Evolutionary conservation across 2,797 vertebrate genomes (phyloP).

Genomic region (Phataginus tricuspis): DNA sequence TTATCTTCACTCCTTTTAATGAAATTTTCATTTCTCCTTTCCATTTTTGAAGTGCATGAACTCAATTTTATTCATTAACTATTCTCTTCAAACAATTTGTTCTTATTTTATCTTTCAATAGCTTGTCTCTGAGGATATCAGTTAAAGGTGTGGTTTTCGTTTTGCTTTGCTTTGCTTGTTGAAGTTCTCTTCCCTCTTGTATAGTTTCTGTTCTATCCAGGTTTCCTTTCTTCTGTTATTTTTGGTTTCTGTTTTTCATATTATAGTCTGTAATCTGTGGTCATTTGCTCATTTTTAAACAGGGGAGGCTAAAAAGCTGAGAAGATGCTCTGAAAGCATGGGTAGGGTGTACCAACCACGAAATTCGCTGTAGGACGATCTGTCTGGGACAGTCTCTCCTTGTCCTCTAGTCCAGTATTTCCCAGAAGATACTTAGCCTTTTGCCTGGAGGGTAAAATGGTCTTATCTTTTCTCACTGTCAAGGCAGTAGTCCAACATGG

Average conservation of each 20-base stretch:
- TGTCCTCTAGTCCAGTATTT: not conserved
- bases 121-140: not conserved
- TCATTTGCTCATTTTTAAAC: not conserved
- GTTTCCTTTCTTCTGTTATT: not conserved
- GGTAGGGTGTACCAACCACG: not conserved
- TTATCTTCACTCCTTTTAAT: not conserved
- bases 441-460: not conserved
- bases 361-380: not conserved
- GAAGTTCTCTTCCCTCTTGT: not conserved
- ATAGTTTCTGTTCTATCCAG: not conserved
- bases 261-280: not conserved
- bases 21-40: constrained; percentile 11
- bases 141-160: not conserved
- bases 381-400: not conserved
- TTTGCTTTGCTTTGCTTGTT: not conserved
- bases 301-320: not conserved
- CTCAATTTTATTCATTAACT: not conserved
- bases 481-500: not conserved
- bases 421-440: constrained; percentile 10
- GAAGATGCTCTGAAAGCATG: not conserved
- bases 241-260: not conserved
- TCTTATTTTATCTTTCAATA: constrained; percentile 37
- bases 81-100: not conserved
- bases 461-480: not conserved
- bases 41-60: not conserved